These are phyloP conservation scores for Champsocephalus gunnari DNA, from an alignment of 2,797 vertebrate genomes.

Conservation along the genomic window DNA sequence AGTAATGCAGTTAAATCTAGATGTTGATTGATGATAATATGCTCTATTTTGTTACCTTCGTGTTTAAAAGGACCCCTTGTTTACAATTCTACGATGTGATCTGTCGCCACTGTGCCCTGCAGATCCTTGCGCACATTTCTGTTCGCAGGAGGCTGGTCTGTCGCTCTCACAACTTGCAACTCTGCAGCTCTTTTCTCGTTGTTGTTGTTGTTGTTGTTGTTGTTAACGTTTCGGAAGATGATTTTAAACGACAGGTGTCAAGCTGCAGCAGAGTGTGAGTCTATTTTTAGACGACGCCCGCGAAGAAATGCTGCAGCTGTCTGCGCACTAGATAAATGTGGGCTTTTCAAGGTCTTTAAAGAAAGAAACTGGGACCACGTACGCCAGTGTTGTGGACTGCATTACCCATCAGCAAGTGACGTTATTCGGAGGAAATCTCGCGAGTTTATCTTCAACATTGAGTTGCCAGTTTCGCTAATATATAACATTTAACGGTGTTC, in stretches of 20 bases:
- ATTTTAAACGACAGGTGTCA: constrained; percentile 34
- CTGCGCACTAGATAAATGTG: constrained; percentile 55
- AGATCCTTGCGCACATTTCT: constrained; percentile 39
- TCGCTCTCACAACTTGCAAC: constrained; percentile 31
- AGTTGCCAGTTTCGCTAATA: constrained; percentile 70
- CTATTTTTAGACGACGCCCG: constrained; percentile 42
- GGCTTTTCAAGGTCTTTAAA: constrained; percentile 45
- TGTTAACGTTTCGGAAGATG: constrained; percentile 37
- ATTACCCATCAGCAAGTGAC: constrained; percentile 44
- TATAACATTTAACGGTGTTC: too few species aligned
- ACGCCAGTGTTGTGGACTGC: constrained; percentile 74
- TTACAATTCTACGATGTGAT: constrained; percentile 27
- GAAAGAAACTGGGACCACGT: constrained; percentile 50
- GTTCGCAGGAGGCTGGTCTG: constrained; percentile 23
- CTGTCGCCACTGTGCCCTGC: constrained; percentile 38
- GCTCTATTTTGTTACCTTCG: constrained; percentile 32
- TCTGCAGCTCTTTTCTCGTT: constrained; percentile 32
- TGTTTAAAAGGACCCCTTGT: constrained; percentile 1
- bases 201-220: constrained; percentile 45
- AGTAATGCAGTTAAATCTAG: not conserved
- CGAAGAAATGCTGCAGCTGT: not conserved
- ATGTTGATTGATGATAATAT: not conserved
- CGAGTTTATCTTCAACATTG: constrained; percentile 54
- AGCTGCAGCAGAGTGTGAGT: not conserved
- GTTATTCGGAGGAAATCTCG: constrained; percentile 48